These are phyloP conservation scores for Magallana gigas DNA, from an alignment of 1,140 invertebrate genomes.

Conservation along the genomic window DNA sequence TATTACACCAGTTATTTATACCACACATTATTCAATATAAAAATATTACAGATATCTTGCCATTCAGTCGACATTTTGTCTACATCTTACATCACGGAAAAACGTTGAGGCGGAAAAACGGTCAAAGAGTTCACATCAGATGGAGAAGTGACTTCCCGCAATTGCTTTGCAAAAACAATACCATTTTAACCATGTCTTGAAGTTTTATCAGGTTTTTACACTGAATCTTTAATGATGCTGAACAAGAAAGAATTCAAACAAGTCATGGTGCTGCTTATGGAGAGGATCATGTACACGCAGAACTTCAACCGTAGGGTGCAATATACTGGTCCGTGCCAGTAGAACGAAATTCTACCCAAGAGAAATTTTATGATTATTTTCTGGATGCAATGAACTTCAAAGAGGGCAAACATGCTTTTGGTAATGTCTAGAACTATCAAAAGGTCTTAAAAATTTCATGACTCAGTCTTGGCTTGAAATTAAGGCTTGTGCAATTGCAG, in stretches of 20 bases:
- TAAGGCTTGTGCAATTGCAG: constrained; percentile 13
- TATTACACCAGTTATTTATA: constrained; percentile 32
- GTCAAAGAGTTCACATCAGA: constrained; percentile 29
- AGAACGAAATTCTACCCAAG: constrained; percentile 33
- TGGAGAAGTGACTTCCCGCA: constrained; percentile 17
- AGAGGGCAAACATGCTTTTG: constrained; percentile 23
- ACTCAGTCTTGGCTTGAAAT: constrained; percentile 22
- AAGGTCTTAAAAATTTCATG: constrained; percentile 27
- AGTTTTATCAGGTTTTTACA: constrained; percentile 32
- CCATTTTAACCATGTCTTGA: constrained; percentile 19
- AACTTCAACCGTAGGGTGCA: constrained; percentile 14
- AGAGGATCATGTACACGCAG: background rate
- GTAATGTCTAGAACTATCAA: constrained; percentile 1
- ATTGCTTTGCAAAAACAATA: constrained; percentile 25
- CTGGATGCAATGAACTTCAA: constrained; percentile 32
- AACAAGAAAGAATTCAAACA: constrained; percentile 35
- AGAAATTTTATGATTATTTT: constrained; percentile 8
- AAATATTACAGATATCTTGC: constrained; percentile 22
- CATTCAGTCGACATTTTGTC: constrained; percentile 35
- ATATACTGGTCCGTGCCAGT: background rate
- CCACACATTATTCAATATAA: constrained; percentile 34
- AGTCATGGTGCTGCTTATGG: constrained; percentile 14
- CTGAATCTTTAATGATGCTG: constrained; percentile 36
- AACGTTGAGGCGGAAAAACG: constrained; percentile 22
- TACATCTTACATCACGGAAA: constrained; percentile 14